Conservation (phyloP, 2,888 invertebrate species). For the Trachelus tabidus region DNA sequence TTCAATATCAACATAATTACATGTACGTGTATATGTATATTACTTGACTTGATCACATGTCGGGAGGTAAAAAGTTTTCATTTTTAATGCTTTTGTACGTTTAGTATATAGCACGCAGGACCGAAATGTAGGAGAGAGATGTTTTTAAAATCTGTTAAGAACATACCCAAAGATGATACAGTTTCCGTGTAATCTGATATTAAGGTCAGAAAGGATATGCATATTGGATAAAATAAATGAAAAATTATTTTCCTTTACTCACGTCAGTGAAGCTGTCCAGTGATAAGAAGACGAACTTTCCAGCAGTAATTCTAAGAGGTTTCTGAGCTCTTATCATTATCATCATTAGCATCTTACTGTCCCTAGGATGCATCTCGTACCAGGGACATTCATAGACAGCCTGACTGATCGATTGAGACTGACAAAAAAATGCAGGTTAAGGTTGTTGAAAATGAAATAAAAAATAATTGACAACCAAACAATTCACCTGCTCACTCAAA, state of each 20-base stretch:
- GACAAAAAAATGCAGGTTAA: background rate
- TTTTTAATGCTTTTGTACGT: background rate
- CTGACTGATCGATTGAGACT: slow-evolving; percentile 30
- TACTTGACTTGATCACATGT: background rate
- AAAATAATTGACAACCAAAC: background rate
- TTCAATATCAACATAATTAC: background rate
- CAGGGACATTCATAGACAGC: slow-evolving; percentile 34
- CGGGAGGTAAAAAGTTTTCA: background rate
- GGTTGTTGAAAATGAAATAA: background rate
- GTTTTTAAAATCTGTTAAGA: slow-evolving; percentile 30
- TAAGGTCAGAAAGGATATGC: background rate
- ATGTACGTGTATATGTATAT: too few relatives aligned
- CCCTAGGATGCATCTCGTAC: slow-evolving; percentile 29
- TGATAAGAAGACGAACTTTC: slow-evolving; percentile 33
- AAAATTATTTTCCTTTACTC: slow-evolving; percentile 12
- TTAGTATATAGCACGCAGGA: slow-evolving; percentile 21
- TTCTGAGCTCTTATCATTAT: slow-evolving; percentile 34
- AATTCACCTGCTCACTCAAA: slow-evolving; percentile 32
- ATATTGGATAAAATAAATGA: background rate
- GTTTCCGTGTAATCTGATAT: background rate
- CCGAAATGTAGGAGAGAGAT: slow-evolving; percentile 40
- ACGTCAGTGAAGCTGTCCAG: slow-evolving; percentile 33
- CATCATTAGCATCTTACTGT: slow-evolving; percentile 14
- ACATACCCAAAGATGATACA: background rate
- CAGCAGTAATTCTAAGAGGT: slow-evolving; percentile 32